Conservation (phyloP, 2,888 invertebrate species). For the Globia sparganii region DNA sequence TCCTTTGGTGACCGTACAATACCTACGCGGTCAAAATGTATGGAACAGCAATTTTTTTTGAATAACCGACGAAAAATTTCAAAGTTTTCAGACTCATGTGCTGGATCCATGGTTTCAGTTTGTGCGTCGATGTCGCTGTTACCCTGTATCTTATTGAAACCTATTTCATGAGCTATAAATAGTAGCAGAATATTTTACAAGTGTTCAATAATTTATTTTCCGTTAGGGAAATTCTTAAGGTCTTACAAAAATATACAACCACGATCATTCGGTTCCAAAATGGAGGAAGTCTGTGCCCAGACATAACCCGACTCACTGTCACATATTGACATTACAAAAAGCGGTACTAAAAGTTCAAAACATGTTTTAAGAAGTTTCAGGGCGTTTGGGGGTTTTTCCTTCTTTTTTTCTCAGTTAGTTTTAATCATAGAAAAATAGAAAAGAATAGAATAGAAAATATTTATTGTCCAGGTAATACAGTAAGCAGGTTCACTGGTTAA, state of each 20-base stretch:
- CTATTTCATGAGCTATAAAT: background rate
- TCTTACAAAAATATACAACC: background rate
- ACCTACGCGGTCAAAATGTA: too few species aligned
- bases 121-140: background rate
- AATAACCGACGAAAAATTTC: background rate
- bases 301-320: constrained; percentile 1
- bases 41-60: too few species aligned
- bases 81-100: background rate
- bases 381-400: background rate
- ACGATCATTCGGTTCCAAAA: background rate
- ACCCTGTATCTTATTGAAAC: background rate
- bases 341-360: background rate
- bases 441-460: too few species aligned
- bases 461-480: too few species aligned
- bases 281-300: background rate
- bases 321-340: background rate
- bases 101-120: background rate
- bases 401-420: background rate
- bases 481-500: too few species aligned
- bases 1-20: too few species aligned
- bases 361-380: background rate
- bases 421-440: too few species aligned
- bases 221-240: background rate
- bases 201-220: background rate
- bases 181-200: background rate